A percentile compares a stretch with the other conserved stretches of the same genome.
These are phyloP conservation scores for Ceratosolen solmsi DNA, from an alignment of 1,140 invertebrate genomes.

Conservation along the genomic window DNA sequence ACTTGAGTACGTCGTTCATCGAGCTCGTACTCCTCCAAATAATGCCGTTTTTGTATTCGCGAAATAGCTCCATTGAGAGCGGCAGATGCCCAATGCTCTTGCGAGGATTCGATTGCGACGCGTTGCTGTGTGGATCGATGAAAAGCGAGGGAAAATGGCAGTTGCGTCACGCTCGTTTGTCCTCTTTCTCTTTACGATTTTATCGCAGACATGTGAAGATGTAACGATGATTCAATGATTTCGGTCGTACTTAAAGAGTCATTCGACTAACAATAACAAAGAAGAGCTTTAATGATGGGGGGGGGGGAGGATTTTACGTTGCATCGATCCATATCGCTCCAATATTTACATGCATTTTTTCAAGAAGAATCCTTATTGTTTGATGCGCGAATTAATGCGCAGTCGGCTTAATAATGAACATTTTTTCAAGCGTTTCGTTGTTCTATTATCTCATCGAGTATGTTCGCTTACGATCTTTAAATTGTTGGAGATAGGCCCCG, in stretches of 20 bases:
- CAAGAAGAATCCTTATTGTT: neutral
- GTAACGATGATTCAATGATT: neutral
- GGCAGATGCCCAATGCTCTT: neutral
- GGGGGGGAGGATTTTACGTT: too few species aligned
- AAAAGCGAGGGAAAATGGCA: conserved; percentile 1
- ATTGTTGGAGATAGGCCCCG: too few species aligned
- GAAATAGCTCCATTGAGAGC: conserved; percentile 25
- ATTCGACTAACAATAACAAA: too few species aligned
- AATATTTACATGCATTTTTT: neutral
- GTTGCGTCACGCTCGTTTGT: neutral
- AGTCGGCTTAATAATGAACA: neutral
- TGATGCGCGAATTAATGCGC: neutral
- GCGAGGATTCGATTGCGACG: neutral
- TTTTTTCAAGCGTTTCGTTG: too few species aligned
- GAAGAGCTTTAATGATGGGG: too few species aligned
- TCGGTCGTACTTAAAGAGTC: neutral
- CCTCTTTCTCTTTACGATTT: neutral
- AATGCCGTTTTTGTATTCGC: neutral
- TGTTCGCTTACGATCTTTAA: neutral
- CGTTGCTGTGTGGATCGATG: neutral
- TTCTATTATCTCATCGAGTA: neutral
- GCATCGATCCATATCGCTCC: neutral
- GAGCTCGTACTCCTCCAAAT: neutral
- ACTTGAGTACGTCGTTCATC: conserved; percentile 4
- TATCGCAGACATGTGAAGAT: neutral